Evolutionary conservation across 2,888 invertebrate species (phyloP).

Genomic region (Orgyia antiqua): DNA sequence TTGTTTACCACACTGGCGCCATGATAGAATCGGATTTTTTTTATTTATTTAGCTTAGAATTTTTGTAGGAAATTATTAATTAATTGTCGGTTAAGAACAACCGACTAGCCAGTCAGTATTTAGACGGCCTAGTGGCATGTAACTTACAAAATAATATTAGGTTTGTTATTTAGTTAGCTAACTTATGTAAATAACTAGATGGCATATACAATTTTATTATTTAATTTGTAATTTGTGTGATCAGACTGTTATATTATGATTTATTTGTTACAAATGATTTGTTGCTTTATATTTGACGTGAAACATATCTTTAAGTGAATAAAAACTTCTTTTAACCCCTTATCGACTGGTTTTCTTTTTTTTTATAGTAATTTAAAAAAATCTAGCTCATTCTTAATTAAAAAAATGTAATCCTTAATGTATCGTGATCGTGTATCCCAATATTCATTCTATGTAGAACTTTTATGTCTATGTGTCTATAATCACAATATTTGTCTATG

Average conservation of each 20-base stretch:
- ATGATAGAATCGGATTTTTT: constrained; percentile 26
- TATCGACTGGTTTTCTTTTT: constrained; percentile 45
- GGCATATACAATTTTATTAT: constrained; percentile 70
- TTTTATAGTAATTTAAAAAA: constrained; percentile 34
- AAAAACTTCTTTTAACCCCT: constrained; percentile 41
- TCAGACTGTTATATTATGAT: constrained; percentile 76
- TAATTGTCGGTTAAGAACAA: constrained; percentile 19
- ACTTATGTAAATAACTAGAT: constrained; percentile 76
- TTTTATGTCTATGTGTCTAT: constrained; percentile 63
- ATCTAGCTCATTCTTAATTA: constrained; percentile 40
- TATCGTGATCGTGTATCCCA: constrained; percentile 46
- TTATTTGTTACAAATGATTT: constrained; percentile 74
- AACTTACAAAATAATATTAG: constrained; percentile 65
- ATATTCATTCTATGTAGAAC: constrained; percentile 48
- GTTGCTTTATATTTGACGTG: constrained; percentile 68
- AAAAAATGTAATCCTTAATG: constrained; percentile 46
- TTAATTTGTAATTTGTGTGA: constrained; percentile 77
- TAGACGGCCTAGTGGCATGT: constrained; percentile 55
- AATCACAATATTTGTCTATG: constrained; percentile 42
- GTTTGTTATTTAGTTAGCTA: constrained; percentile 78
- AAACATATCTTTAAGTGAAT: constrained; percentile 67
- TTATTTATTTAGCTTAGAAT: constrained; percentile 54
- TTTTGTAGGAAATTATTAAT: constrained; percentile 34
- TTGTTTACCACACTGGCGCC: constrained; percentile 27
- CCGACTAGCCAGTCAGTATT: constrained; percentile 66